These are phyloP conservation scores for Glaucopsyche alexis DNA, from an alignment of 2,888 invertebrate species.

Conservation along the genomic window DNA sequence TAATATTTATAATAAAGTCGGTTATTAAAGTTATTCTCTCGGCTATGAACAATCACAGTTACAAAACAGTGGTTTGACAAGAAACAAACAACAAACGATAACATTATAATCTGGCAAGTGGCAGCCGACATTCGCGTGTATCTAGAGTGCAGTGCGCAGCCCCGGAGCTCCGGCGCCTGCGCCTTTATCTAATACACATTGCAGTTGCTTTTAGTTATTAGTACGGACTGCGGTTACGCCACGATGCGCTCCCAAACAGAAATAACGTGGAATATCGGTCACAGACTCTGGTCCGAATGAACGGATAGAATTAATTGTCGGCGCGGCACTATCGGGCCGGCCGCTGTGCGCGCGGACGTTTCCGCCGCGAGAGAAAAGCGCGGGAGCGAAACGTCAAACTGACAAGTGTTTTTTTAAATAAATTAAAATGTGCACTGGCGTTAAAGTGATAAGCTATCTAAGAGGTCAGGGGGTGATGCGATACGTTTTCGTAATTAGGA, in stretches of 20 bases:
- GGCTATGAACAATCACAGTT: not conserved
- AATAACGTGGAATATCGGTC: constrained; percentile 79
- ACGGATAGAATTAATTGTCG: constrained; percentile 68
- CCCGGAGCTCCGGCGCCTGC: constrained; percentile 46
- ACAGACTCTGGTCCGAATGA: constrained; percentile 65
- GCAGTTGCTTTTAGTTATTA: constrained; percentile 74
- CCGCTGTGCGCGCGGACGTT: constrained; percentile 70
- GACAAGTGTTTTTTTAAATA: constrained; percentile 37
- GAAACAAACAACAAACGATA: not conserved
- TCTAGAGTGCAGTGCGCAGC: not conserved
- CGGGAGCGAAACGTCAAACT: constrained; percentile 51
- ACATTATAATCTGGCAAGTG: not conserved
- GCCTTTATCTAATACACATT: constrained; percentile 72
- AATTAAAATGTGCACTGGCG: constrained; percentile 33
- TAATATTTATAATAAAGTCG: no score
- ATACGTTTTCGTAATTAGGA: constrained; percentile 56
- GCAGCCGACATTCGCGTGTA: not conserved
- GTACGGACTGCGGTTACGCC: constrained; percentile 73
- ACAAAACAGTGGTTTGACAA: not conserved
- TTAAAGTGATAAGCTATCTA: constrained; percentile 43
- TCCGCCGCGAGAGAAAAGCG: constrained; percentile 55
- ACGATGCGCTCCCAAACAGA: constrained; percentile 65
- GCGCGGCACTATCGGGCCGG: constrained; percentile 61
- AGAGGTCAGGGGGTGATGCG: constrained; percentile 56
- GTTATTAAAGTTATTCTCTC: not conserved